phyloP scores from a whole-genome alignment of 2,888 invertebrate species.

The Deilephila elpenor region DNA sequence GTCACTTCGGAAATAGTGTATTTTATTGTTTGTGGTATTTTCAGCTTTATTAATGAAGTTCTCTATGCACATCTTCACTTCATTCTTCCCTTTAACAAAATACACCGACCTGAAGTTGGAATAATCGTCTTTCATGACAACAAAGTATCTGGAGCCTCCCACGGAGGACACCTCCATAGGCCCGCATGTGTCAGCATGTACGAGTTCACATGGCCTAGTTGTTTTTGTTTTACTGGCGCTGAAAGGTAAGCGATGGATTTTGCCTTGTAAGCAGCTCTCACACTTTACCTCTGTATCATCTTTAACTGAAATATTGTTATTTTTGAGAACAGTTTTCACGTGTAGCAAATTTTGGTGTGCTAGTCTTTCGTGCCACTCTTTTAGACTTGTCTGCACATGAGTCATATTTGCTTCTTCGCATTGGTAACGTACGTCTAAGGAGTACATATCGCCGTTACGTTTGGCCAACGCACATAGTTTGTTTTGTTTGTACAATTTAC shows the following conservation, averaged over 20 bases:
- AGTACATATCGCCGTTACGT: slow-evolving; percentile 36
- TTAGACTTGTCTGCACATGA: slow-evolving; percentile 22
- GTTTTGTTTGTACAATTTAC: slow-evolving; percentile 38
- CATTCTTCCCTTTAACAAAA: slow-evolving; percentile 38
- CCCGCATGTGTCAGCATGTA: slow-evolving; percentile 44
- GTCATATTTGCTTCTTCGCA: slow-evolving; percentile 32
- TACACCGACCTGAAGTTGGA: slow-evolving; percentile 38
- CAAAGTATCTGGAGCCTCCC: slow-evolving; percentile 43
- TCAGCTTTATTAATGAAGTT: slow-evolving; percentile 42
- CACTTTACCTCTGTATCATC: slow-evolving; percentile 31
- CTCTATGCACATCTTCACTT: slow-evolving; percentile 32
- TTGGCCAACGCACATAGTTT: slow-evolving; percentile 40
- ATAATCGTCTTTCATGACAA: slow-evolving; percentile 46
- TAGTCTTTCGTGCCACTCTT: slow-evolving; percentile 40
- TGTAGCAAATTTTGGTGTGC: slow-evolving; percentile 39
- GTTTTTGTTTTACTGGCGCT: slow-evolving; percentile 37
- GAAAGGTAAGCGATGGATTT: slow-evolving; percentile 41
- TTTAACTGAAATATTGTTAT: slow-evolving; percentile 39
- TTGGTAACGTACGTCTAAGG: slow-evolving; percentile 39
- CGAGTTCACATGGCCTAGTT: slow-evolving; percentile 38
- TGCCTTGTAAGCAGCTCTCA: slow-evolving; percentile 41
- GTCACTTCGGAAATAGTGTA: slow-evolving; percentile 46
- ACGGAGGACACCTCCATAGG: slow-evolving; percentile 43
- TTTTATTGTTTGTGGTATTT: slow-evolving; percentile 45
- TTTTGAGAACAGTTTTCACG: slow-evolving; percentile 36